Percentiles rank a stretch among this genome's conserved stretches.
Evolutionary conservation across 2,113 vertebrate genomes (phyloP).

Genomic region (Callithrix jacchus): DNA sequence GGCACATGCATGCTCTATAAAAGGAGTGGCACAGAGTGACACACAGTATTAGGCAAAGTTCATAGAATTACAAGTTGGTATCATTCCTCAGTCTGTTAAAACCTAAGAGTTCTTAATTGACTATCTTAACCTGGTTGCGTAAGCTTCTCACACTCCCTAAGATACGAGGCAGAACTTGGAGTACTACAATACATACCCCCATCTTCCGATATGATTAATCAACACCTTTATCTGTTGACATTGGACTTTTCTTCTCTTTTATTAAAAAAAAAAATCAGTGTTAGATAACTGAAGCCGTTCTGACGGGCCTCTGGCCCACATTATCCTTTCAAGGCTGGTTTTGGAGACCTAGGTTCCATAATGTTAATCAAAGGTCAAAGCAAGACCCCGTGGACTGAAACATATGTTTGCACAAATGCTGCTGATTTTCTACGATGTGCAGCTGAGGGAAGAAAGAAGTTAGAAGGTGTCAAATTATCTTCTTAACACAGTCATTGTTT

Average conservation of each 20-base stretch:
- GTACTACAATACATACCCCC: background rate
- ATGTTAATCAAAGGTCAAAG: slow-evolving; percentile 61
- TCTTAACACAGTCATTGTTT: slow-evolving; percentile 59
- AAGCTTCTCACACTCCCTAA: background rate
- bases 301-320: background rate
- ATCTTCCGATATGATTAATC: background rate
- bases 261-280: background rate
- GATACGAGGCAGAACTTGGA: background rate
- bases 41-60: background rate
- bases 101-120: background rate
- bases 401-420: slow-evolving; percentile 61
- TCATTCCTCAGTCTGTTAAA: background rate
- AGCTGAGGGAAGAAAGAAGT: background rate
- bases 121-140: background rate
- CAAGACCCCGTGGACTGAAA: background rate
- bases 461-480: slow-evolving; percentile 60
- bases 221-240: background rate
- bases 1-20: background rate
- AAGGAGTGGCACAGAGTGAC: background rate
- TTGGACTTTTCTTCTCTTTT: background rate
- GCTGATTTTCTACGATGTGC: slow-evolving; percentile 49
- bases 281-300: background rate
- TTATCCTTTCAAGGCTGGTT: background rate
- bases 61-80: background rate
- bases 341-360: background rate